These are phyloP conservation scores for Boloria euphrosyne DNA, from an alignment of 2,888 invertebrate genomes.

Conservation along the genomic window DNA sequence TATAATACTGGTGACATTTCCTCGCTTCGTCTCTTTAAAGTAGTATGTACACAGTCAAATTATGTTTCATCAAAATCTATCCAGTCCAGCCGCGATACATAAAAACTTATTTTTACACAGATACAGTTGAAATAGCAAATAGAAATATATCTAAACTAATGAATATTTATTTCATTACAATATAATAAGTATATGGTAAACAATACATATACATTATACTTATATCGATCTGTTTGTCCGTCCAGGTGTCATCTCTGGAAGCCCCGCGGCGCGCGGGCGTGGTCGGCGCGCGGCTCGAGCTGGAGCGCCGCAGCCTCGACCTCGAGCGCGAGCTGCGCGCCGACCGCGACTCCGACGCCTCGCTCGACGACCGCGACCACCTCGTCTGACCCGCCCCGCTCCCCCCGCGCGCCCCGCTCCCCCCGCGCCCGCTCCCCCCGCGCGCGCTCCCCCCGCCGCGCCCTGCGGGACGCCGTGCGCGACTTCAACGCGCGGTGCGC, in stretches of 20 bases:
- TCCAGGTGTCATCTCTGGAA: slow-evolving; percentile 75
- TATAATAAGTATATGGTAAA: too few relatives aligned
- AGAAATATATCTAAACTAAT: too few relatives aligned
- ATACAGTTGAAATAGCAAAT: too few relatives aligned
- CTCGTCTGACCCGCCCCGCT: slow-evolving; percentile 59
- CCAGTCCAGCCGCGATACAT: too few relatives aligned
- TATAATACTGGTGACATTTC: too few relatives aligned
- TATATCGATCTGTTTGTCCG: background rate
- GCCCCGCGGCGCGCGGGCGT: slow-evolving; percentile 50
- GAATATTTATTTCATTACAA: too few relatives aligned
- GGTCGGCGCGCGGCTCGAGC: slow-evolving; percentile 63
- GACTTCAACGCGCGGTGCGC: slow-evolving; percentile 8
- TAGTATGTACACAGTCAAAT: too few relatives aligned
- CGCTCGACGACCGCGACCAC: slow-evolving; percentile 76
- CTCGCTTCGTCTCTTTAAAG: too few relatives aligned
- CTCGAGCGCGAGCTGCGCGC: slow-evolving; percentile 76
- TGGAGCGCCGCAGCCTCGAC: slow-evolving; percentile 77
- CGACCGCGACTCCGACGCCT: slow-evolving; percentile 71
- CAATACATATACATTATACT: too few relatives aligned
- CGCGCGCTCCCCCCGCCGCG: background rate
- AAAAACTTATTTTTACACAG: too few relatives aligned
- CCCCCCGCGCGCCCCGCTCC: slow-evolving; percentile 21
- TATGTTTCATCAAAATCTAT: too few relatives aligned
- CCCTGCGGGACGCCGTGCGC: background rate
- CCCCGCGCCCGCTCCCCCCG: background rate